These are phyloP conservation scores for Drosophila multiciliata DNA, from an alignment of 2,888 invertebrate genomes.

Conservation along the genomic window DNA sequence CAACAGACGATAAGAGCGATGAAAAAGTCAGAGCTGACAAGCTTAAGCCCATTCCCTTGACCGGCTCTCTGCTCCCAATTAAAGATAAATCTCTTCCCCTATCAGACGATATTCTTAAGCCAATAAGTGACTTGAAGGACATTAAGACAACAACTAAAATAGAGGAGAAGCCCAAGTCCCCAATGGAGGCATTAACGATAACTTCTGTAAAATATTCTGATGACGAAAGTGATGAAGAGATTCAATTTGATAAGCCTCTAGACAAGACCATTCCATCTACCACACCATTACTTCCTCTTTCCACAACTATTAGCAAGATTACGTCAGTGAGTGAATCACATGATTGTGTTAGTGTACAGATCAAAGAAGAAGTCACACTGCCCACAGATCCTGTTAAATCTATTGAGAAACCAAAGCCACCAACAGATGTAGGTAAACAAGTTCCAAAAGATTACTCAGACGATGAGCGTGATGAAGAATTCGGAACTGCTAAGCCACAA, in stretches of 20 bases:
- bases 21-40: background rate
- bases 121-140: background rate
- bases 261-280: background rate
- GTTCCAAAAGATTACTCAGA: background rate
- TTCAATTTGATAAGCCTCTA: constrained; percentile 3
- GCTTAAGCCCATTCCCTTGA: background rate
- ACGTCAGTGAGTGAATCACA: constrained; percentile 6
- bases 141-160: background rate
- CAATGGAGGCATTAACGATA: background rate
- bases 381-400: background rate
- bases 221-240: constrained; percentile 24
- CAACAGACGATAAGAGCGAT: background rate
- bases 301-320: background rate
- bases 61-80: no score
- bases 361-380: background rate
- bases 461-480: background rate
- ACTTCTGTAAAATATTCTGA: constrained; percentile 7
- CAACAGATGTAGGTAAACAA: background rate
- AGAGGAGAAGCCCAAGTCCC: constrained; percentile 27
- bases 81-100: background rate
- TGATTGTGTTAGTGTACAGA: background rate
- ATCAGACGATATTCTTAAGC: background rate
- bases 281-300: background rate
- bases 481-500: background rate
- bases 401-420: background rate